Base-by-base conservation (phyloP, 2,888 invertebrate species). In the Spisula solida region DNA sequence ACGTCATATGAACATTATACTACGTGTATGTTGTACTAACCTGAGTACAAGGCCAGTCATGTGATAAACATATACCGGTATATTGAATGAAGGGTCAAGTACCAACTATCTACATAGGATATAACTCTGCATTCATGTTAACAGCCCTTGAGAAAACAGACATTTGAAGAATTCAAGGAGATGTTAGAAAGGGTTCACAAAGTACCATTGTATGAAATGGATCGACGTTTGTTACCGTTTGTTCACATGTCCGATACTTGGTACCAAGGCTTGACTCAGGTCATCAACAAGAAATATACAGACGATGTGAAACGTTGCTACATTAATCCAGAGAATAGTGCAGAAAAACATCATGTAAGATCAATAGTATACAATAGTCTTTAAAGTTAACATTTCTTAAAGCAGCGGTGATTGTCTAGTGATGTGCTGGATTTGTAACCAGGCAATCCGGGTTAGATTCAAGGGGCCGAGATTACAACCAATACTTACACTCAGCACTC, bases 181-280 rank as follows among this genome's bases (percentile, higher is more conserved):
- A 96, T 98, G 81, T 97, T 98, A 93, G 97, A 97, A 34, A 93
- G 95, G 88, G 98, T 98, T 0, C 97, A 97, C 82, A 97, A 97
- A 20, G 97, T 97, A 91, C 97, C 97, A 25, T 96, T 98, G 31
- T 97, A 97, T 85, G 97, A 97, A 81, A 95, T 98, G 80, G 98
- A 98, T 95, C 96, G 97, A 0, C 97, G 97, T 93, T 96, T 98
- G 56, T 95, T 96, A 8, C 97, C 97, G 10, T 96, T 98, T 82
- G 95, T 97, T n/a, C 97, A 97, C 94, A 98, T 98, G 96, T 97
- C 97, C 0, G 95, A 98, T 4, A 94, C 96, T 31, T 98, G 98
- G 98, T 98, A 98, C 95, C 97, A 97, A 93, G 97, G 97, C 5
- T 97, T 98, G 47, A 97, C 97, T n/a, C 97, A 97, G 94, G 97